These are phyloP conservation scores for Conus ventricosus DNA, from an alignment of 1,140 invertebrate genomes.

Conservation along the genomic window DNA sequence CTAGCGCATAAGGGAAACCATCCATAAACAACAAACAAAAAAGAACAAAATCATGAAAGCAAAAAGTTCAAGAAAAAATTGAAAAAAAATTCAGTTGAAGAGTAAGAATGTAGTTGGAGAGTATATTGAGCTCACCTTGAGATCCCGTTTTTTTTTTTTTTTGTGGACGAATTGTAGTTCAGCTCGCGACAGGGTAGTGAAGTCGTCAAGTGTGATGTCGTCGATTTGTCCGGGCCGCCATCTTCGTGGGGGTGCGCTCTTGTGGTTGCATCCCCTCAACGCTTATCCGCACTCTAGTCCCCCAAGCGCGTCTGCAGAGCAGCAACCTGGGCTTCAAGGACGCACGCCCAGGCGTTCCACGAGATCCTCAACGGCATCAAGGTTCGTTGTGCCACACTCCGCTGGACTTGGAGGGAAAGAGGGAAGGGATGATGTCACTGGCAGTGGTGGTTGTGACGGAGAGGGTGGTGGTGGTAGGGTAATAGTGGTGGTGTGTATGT, in stretches of 20 bases:
- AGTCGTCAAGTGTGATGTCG: too few relatives aligned
- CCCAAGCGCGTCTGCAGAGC: conserved; percentile 77
- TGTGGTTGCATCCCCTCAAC: conserved; percentile 80
- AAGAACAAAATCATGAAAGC: too few relatives aligned
- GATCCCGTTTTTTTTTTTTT: too few relatives aligned
- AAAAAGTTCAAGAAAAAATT: too few relatives aligned
- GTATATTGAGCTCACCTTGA: too few relatives aligned
- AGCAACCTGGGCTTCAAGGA: conserved; percentile 78
- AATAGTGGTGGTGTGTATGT: neutral
- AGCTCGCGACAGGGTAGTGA: too few relatives aligned
- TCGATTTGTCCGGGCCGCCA: conserved; percentile 70
- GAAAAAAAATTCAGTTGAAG: too few relatives aligned
- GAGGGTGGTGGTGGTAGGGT: neutral
- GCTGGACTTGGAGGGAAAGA: neutral
- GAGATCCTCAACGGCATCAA: conserved; percentile 75
- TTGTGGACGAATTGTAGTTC: too few relatives aligned
- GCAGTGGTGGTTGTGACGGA: neutral
- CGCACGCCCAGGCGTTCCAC: conserved; percentile 73
- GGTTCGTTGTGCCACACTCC: conserved; percentile 72
- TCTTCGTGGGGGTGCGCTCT: conserved; percentile 70
- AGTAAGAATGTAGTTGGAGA: too few relatives aligned
- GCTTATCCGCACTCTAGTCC: too few relatives aligned
- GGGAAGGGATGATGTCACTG: neutral
- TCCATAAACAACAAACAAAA: too few relatives aligned
- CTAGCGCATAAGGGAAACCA: too few relatives aligned